Evolutionary conservation across 2,888 invertebrate species (phyloP), one percentile per base, ranked within the genome.

Genomic region (Plebejus anna): DNA sequence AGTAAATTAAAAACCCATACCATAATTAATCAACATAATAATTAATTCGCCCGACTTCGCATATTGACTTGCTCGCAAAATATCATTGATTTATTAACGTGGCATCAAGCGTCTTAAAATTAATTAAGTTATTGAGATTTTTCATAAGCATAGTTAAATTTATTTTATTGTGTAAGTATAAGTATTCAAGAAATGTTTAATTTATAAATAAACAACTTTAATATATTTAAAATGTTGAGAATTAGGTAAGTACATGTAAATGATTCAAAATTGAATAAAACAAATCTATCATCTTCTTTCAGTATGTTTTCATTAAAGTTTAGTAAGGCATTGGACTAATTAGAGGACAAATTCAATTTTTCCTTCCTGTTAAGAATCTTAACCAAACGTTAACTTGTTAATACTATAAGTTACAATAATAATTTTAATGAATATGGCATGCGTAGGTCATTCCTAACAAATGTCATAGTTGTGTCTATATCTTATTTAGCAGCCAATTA

Each of bases 401-500:
- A 55, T 2, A 16, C 16, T 3, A 3, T 22, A 22, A 13, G 51
- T 51, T 51, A 51, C 13, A 55, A 16, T 16, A 28, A 22, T 59
- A 66, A 28, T 32, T 32, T 32, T 32, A 13, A 36, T 66, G 16
- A 36, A 66, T 66, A 32, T 13, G 32, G 66, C 66, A 36, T 66
- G 36, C 66, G 32, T 66, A 13, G 66, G 66, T 32, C 32, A 16
- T 32, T 36, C 66, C 32, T 66, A 36, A 66, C 32, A 66, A 61
- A 66, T 36, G 66, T 66, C 66, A 36, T 66, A 66, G 66, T 22
- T 38, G 22, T 42, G 36, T 42, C 36, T 16, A 42, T 72, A 11
- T 51, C 66, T 73, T 28, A 73, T 28, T 73, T 73, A 55, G 47
- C 16, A 55, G 51, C 51, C 51, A 73, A 73, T 73, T 73, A 73